These are phyloP conservation scores for Bombus difficillimus DNA, from an alignment of 1,140 invertebrate genomes.

Conservation along the genomic window DNA sequence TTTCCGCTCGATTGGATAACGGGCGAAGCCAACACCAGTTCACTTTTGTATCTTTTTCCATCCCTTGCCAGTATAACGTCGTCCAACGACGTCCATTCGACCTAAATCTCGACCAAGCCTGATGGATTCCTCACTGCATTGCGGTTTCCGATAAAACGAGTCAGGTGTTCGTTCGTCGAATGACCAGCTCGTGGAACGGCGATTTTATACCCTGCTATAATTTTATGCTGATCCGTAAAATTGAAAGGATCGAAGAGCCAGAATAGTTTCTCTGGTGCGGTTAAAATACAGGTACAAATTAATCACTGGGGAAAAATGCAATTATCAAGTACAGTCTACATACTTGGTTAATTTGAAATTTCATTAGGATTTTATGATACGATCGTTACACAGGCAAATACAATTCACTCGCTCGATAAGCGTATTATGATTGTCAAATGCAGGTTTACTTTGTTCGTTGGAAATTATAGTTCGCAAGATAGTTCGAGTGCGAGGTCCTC, in stretches of 20 bases:
- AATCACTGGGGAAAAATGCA: background rate
- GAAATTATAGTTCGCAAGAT: too few species aligned
- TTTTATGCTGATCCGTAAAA: conserved; percentile 1
- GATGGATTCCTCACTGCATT: conserved; percentile 31
- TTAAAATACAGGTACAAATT: background rate
- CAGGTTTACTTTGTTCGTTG: too few species aligned
- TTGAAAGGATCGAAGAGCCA: background rate
- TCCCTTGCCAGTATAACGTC: conserved; percentile 4
- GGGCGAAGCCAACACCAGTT: conserved; percentile 45
- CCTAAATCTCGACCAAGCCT: conserved; percentile 52
- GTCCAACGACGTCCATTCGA: conserved; percentile 47
- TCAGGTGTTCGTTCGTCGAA: background rate
- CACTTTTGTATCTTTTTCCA: conserved; percentile 55
- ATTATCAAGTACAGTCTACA: background rate
- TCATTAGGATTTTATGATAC: background rate
- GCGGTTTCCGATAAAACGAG: conserved; percentile 18
- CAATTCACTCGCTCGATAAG: too few species aligned
- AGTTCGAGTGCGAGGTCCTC: too few species aligned
- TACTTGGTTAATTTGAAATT: background rate
- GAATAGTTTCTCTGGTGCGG: background rate
- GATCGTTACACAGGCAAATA: too few species aligned
- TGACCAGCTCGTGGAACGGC: conserved; percentile 2
- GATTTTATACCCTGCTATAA: background rate
- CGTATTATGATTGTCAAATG: too few species aligned
- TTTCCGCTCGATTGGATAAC: conserved; percentile 71